Base-by-base conservation (phyloP, 2,797 vertebrate species). In the Pogoniulus pusillus region DNA sequence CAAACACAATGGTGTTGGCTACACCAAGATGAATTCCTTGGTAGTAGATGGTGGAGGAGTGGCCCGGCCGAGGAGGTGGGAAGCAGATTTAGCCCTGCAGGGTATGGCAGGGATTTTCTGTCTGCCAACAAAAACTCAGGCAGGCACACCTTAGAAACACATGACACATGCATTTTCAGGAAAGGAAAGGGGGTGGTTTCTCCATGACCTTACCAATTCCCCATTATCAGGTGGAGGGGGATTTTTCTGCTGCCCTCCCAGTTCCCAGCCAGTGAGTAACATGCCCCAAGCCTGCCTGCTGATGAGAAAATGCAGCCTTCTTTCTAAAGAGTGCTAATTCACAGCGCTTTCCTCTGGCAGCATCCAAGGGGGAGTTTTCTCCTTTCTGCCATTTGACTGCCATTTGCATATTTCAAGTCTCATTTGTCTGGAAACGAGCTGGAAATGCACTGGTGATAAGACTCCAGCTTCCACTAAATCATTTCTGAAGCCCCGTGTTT, bases 391-490 rank as follows among this genome's bases (percentile, higher is more conserved):
- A 8, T 80, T 51, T 8, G 39, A 79, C 62, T 70, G 41, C 70
- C 4, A 68, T 95, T 93, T 96, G 79, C 93, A 92, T 95, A 65
- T 80, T 90, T 63, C 20, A 30, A 64, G 79, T 93, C 86, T 92
- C 74, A 84, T 91, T 91, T 94, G 57, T 84, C 92, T 96, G 89
- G 81, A 93, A 94, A 88, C 12, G 89, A 91, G 78, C 80, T 86
- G 93, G 92, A 92, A 95, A 86, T 2, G 66, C 35, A 53, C 37
- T 2, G 39, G 74, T 27, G 60, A 51, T 84, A 12, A 80, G 17
- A 66, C 79, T 91, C 68, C 53, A 11, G 87, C 68, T 91, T 69
- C 80, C 70, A 65, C 74, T 69, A 71, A 75, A 35, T 58, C 74
- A 1, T 57, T 82, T 66, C 64, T 23, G 16, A 55, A 93, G 81